Conservation (phyloP, 2,888 invertebrate genomes). For the Holacanthella duospinosa region DNA sequence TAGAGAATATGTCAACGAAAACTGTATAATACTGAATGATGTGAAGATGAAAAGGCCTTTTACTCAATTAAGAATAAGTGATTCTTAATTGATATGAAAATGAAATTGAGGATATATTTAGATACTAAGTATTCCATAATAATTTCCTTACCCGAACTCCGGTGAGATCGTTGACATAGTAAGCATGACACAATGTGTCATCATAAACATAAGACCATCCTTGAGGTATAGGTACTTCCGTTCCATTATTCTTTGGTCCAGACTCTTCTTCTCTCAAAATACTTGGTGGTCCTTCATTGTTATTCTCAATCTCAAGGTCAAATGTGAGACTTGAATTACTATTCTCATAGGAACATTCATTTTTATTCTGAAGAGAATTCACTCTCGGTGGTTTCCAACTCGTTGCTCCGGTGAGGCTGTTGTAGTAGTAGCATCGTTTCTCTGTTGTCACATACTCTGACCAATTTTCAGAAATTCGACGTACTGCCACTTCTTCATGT, state of each 20-base stretch:
- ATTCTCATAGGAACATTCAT: not conserved
- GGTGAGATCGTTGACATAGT: constrained; percentile 45
- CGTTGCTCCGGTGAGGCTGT: constrained; percentile 25
- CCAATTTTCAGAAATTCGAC: constrained; percentile 32
- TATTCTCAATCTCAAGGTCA: not conserved
- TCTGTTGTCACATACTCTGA: constrained; percentile 28
- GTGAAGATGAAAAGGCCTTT: too few species aligned
- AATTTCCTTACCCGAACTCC: constrained; percentile 46
- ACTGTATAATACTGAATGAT: too few species aligned
- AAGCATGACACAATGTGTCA: constrained; percentile 43
- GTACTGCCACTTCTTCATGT: constrained; percentile 18
- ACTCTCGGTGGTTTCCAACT: constrained; percentile 37
- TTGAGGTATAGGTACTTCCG: constrained; percentile 40
- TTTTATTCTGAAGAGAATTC: not conserved
- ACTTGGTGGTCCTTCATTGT: not conserved
- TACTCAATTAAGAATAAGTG: too few species aligned
- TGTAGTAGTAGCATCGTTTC: constrained; percentile 33
- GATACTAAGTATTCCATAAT: too few species aligned
- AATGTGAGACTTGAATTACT: not conserved
- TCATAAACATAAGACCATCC: constrained; percentile 46
- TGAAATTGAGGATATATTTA: too few species aligned
- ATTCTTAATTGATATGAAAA: too few species aligned
- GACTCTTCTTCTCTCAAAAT: not conserved
- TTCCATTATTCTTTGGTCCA: not conserved
- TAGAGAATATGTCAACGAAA: too few species aligned